Conservation (phyloP, 2,113 vertebrate species). For the Ceuthmochares aereus region DNA sequence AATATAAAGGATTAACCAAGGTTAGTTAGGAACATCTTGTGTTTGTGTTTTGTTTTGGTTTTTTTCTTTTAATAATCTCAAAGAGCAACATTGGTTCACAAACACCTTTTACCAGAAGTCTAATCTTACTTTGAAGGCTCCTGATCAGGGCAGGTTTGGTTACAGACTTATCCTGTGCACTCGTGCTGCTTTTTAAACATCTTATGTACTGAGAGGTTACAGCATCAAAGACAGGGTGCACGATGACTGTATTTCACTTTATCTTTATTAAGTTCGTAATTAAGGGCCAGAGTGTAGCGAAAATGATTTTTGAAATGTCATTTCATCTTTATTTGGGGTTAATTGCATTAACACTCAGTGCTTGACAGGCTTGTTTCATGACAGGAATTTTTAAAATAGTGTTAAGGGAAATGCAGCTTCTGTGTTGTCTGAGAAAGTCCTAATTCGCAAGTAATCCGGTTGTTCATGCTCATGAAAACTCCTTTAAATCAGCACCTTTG, state of each 20-base stretch:
- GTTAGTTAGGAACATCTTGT: not conserved
- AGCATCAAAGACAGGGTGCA: not conserved
- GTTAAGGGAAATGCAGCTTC: conserved; percentile 44
- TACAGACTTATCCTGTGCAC: not conserved
- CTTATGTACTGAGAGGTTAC: not conserved
- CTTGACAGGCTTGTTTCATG: not conserved
- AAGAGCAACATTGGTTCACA: not conserved
- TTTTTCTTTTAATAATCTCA: not conserved
- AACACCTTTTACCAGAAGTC: not conserved
- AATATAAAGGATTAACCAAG: not conserved
- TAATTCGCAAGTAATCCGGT: conserved; percentile 45
- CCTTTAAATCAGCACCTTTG: not conserved
- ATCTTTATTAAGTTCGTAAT: conserved; percentile 27
- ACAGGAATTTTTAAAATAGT: not conserved
- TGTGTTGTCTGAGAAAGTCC: not conserved
- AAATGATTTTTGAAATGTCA: conserved; percentile 50
- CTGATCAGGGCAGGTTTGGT: not conserved
- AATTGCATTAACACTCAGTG: conserved; percentile 23
- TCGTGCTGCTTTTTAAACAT: conserved; percentile 3
- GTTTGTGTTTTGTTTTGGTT: too few species aligned
- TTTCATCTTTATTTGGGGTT: conserved; percentile 46
- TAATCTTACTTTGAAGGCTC: not conserved
- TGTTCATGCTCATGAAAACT: not conserved
- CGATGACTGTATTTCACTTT: not conserved
- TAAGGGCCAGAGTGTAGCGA: conserved; percentile 32